phyloP scores from a whole-genome alignment of 2,797 vertebrate genomes.

The Kryptopterus vitreolus region DNA sequence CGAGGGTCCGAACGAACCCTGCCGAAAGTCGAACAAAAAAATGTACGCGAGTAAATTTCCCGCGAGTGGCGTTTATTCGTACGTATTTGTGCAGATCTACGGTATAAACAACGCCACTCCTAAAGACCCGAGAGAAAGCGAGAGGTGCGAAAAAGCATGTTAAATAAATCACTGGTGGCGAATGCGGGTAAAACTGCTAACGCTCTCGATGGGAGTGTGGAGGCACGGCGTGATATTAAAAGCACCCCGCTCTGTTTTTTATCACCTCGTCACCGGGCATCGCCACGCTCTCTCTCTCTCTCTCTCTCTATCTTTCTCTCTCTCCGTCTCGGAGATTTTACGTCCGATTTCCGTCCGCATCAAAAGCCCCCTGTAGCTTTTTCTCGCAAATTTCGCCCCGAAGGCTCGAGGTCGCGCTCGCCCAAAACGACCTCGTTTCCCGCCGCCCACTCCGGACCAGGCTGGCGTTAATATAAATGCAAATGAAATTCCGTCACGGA shows the following conservation, averaged over 20 bases:
- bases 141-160: neutral
- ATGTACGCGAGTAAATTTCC: neutral
- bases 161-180: conserved; percentile 64
- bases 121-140: conserved; percentile 53
- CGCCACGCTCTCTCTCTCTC: conserved; percentile 44
- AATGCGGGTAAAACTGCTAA: conserved; percentile 57
- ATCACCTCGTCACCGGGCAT: conserved; percentile 59
- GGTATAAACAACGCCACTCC: neutral
- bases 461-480: conserved; percentile 13
- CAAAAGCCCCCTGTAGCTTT: conserved; percentile 2
- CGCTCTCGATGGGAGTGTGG: conserved; percentile 62
- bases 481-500: neutral
- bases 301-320: conserved; percentile 52
- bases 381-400: conserved; percentile 54
- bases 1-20: neutral
- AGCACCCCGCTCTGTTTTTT: conserved; percentile 67
- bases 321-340: conserved; percentile 62
- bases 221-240: conserved; percentile 68
- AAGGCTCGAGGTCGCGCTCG: conserved; percentile 23
- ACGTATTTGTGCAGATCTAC: neutral
- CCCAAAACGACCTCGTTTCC: conserved; percentile 23
- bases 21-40: neutral
- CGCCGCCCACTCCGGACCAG: neutral
- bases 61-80: neutral
- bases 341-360: conserved; percentile 39